Evolutionary conservation across 2,797 vertebrate species (phyloP), one percentile per base, ranked within the genome.

Genomic region (Sebastes jordani): DNA sequence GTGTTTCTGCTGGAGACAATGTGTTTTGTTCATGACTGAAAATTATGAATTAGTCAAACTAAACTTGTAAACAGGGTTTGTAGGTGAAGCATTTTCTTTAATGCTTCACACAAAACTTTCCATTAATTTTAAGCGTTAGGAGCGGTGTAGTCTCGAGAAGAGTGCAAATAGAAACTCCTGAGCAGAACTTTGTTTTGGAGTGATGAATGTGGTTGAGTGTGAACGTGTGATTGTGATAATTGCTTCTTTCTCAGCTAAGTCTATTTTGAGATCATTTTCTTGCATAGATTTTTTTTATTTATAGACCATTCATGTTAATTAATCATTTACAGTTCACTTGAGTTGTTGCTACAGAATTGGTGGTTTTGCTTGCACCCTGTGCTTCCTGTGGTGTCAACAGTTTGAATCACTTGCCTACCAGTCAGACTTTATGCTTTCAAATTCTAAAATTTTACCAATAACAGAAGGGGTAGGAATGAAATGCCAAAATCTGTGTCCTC

Each of bases 221-320:
- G 62, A 77, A 88, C 4, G 86, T 85, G 87, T 82, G 84, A 93
- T 79, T 4, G 80, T 82, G 94, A 92, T 94, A 94, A 94, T 94
- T 94, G 84, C 89, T 85, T 91, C 81, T 90, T 90, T 90, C 86
- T 82, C 87, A 85, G 87, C 74, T 70, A 78, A 11, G 78, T 87
- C 83, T 94, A 91, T 94, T 93, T 69, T 61, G 76, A 85, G 36
- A 67, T 86, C 54, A 9, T 67, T 84, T 71, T 63, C 58, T 42
- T 58, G 29, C 79, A 20, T 23, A 4, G 27, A 54, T 81, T 74
- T 81, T 74, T 76, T 42, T 27, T 80, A 78, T 80, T 88, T 74
- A 74, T 80, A 76, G 76, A 83, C 29, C 65, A 73, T 83, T 90
- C 61, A 85, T 81, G 79, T 67, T 82, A 81, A 88, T 85, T 73